These are phyloP conservation scores for Frankliniella intonsa DNA, from an alignment of 2,888 invertebrate genomes.

Conservation along the genomic window DNA sequence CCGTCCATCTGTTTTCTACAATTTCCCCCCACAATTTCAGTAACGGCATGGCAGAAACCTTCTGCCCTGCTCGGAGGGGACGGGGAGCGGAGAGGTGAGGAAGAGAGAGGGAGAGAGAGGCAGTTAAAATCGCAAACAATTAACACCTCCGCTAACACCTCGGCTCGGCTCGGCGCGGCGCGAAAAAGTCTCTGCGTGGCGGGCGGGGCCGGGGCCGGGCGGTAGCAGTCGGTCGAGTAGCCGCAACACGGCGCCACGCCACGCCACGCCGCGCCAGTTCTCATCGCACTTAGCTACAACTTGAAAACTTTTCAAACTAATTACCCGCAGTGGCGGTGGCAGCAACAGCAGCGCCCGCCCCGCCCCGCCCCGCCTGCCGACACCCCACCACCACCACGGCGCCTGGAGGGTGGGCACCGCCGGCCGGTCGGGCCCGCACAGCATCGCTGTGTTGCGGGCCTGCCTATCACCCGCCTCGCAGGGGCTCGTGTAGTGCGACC, in stretches of 20 bases:
- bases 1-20: too few relatives aligned
- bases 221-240: neutral
- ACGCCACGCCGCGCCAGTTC: neutral
- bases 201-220: neutral
- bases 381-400: neutral
- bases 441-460: neutral
- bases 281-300: conserved; percentile 12
- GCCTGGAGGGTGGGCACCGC: neutral
- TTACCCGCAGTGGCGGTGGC: neutral
- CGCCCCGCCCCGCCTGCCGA: neutral
- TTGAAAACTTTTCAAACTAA: conserved; percentile 23
- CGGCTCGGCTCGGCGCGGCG: neutral
- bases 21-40: too few relatives aligned
- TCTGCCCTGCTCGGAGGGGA: too few relatives aligned
- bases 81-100: neutral
- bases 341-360: neutral
- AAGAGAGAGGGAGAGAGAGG: neutral
- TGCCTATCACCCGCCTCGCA: neutral
- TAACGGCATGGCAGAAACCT: too few relatives aligned
- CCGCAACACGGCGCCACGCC: neutral
- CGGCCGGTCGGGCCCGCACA: neutral
- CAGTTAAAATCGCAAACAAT: conserved; percentile 1
- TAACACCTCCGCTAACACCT: neutral
- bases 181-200: neutral
- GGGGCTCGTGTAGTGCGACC: neutral